Percentiles rank a stretch among this genome's conserved stretches.
phyloP scores from a whole-genome alignment of 2,888 invertebrate species.

The Panopea generosa region DNA sequence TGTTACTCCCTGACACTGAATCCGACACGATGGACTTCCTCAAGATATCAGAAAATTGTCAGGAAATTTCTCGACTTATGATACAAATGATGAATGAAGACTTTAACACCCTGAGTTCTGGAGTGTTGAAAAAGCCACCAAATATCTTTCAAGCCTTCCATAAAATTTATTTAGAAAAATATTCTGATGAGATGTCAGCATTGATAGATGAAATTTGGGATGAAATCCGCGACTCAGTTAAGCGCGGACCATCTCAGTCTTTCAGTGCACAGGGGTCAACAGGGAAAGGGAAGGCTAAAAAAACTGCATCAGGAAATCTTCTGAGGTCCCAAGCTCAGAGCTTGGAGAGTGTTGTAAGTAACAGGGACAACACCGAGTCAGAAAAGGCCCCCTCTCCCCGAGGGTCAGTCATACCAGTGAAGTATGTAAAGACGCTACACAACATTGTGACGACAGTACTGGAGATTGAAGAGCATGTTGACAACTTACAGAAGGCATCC shows the following conservation, averaged over 20 bases:
- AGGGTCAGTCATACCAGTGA: constrained; percentile 51
- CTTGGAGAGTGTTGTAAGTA: constrained; percentile 44
- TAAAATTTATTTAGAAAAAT: constrained; percentile 81
- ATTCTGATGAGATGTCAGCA: constrained; percentile 80
- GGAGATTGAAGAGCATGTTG: constrained; percentile 78
- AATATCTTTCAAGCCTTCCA: constrained; percentile 78
- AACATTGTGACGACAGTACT: constrained; percentile 75
- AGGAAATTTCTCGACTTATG: constrained; percentile 72
- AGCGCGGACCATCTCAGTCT: constrained; percentile 62
- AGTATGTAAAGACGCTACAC: constrained; percentile 73
- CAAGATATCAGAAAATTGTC: constrained; percentile 74
- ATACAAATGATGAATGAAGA: constrained; percentile 82
- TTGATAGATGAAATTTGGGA: constrained; percentile 80
- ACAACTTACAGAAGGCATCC: constrained; percentile 73
- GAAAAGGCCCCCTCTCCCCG: constrained; percentile 10
- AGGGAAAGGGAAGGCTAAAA: constrained; percentile 37
- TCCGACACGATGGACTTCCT: constrained; percentile 71
- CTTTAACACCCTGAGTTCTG: constrained; percentile 79
- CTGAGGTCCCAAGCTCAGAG: constrained; percentile 45
- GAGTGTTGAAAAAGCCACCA: constrained; percentile 78
- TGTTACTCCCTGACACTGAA: constrained; percentile 70
- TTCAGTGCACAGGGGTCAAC: constrained; percentile 63
- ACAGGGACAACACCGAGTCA: constrained; percentile 22
- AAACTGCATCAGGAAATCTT: constrained; percentile 28
- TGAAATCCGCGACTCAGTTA: constrained; percentile 70